Percentiles rank a stretch among this genome's conserved stretches.
phyloP scores from a whole-genome alignment of 2,113 vertebrate species.

The Peromyscus californicus region DNA sequence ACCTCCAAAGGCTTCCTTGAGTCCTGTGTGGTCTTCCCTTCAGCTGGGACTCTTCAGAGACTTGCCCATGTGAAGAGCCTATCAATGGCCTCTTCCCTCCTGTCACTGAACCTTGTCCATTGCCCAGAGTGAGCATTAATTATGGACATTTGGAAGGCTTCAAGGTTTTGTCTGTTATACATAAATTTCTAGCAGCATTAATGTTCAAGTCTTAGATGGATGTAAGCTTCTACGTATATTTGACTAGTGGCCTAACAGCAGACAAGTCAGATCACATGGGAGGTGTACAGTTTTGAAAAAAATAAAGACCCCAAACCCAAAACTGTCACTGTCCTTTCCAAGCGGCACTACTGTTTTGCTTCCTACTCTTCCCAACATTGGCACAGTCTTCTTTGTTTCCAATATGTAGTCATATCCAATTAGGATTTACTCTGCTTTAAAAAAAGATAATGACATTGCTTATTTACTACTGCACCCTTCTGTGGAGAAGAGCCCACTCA shows the following conservation, averaged over 20 bases:
- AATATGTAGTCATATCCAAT: not conserved
- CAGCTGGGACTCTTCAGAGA: not conserved
- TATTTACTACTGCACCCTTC: not conserved
- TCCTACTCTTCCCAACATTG: not conserved
- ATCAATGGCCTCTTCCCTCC: not conserved
- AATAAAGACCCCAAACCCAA: not conserved
- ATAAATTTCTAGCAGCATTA: not conserved
- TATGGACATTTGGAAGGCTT: not conserved
- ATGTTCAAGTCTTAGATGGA: not conserved
- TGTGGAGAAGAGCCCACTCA: not conserved
- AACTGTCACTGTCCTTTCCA: not conserved
- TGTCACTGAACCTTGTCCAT: not conserved
- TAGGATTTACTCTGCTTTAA: not conserved
- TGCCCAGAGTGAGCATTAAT: not conserved
- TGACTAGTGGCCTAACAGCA: not conserved
- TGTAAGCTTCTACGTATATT: not conserved
- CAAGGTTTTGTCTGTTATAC: too few species aligned
- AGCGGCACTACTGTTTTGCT: too few species aligned
- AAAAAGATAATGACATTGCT: not conserved
- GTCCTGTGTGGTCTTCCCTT: too few species aligned
- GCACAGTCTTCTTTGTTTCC: not conserved
- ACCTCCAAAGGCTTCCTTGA: not conserved
- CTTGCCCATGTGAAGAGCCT: not conserved
- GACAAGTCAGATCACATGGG: not conserved
- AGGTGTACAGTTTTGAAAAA: not conserved